Conservation (phyloP, 2,797 vertebrate genomes). For the Spondyliosoma cantharus region DNA sequence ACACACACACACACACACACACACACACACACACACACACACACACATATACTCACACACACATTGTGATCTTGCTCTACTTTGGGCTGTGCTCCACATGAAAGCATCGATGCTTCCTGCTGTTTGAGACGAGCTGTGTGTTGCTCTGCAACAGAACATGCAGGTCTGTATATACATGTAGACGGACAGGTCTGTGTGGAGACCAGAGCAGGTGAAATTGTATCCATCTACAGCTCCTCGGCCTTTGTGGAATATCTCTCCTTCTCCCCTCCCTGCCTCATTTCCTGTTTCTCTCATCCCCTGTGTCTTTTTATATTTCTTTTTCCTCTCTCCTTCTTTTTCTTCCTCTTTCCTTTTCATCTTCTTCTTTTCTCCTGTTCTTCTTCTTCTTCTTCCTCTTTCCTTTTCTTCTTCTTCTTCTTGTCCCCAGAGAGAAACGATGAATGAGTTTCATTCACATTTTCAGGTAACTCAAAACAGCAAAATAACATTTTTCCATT, state of each 20-base stretch:
- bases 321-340: neutral
- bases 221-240: constrained; percentile 54
- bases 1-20: constrained; percentile 30
- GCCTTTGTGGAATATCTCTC: constrained; percentile 56
- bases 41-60: constrained; percentile 57
- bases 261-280: constrained; percentile 17
- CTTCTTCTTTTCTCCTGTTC: constrained; percentile 45
- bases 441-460: constrained; percentile 73
- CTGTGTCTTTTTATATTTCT: constrained; percentile 17
- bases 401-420: constrained; percentile 41
- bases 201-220: constrained; percentile 73
- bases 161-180: constrained; percentile 70
- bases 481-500: constrained; percentile 56
- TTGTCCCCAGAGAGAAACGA: constrained; percentile 65
- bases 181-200: constrained; percentile 75
- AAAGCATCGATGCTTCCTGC: constrained; percentile 80
- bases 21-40: constrained; percentile 34
- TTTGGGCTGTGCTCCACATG: constrained; percentile 85
- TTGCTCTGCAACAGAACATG: constrained; percentile 74
- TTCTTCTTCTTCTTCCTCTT: constrained; percentile 9
- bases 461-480: constrained; percentile 58
- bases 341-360: constrained; percentile 15
- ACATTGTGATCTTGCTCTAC: constrained; percentile 81
- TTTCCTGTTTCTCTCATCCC: constrained; percentile 28
- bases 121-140: constrained; percentile 78